These are phyloP conservation scores for Sesia bembeciformis DNA, from an alignment of 2,888 invertebrate genomes.

Conservation along the genomic window DNA sequence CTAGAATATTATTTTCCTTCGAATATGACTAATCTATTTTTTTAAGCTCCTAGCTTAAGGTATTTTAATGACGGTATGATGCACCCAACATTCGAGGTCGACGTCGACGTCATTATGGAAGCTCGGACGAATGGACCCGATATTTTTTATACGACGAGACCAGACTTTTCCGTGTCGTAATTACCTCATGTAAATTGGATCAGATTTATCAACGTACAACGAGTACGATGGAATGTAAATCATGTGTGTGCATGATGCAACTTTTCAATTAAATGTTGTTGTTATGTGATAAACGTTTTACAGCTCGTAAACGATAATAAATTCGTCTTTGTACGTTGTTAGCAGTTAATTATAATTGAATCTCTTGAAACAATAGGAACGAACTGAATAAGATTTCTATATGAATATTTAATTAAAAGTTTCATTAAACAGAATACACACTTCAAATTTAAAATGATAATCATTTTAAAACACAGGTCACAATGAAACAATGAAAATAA, in stretches of 20 bases:
- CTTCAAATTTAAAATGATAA: no score
- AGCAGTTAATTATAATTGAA: conserved; percentile 17
- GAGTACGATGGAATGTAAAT: conserved; percentile 34
- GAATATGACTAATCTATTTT: not conserved
- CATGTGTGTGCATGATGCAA: conserved; percentile 20
- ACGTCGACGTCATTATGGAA: conserved; percentile 20
- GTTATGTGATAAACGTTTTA: not conserved
- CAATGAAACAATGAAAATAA: no score
- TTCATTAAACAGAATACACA: no score
- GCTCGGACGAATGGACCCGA: conserved; percentile 5
- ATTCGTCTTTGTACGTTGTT: not conserved
- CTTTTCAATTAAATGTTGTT: conserved; percentile 8
- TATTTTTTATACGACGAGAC: conserved; percentile 16
- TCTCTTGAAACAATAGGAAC: no score
- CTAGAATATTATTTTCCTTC: no score
- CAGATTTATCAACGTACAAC: conserved; percentile 51
- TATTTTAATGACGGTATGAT: conserved; percentile 55
- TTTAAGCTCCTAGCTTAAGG: conserved; percentile 11
- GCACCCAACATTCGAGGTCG: conserved; percentile 15
- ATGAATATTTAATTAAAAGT: no score
- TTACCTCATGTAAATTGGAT: conserved; percentile 62
- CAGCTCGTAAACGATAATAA: conserved; percentile 1
- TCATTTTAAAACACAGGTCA: no score
- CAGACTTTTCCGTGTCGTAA: conserved; percentile 33
- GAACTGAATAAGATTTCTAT: no score